Evolutionary conservation across 1,140 invertebrate genomes (phyloP).

Genomic region (Eubasilissa regina): DNA sequence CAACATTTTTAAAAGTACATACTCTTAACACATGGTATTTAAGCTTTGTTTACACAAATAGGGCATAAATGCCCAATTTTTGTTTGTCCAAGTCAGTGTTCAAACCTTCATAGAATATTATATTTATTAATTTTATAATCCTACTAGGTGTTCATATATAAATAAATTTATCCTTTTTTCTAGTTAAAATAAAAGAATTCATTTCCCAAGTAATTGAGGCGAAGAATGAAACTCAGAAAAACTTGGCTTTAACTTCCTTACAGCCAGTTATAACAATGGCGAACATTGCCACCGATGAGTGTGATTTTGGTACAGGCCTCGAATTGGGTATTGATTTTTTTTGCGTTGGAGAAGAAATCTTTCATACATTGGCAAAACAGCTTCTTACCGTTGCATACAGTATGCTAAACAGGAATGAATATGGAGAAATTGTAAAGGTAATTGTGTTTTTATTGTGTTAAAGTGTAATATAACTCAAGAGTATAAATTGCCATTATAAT

Average conservation of each 20-base stretch:
- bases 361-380: constrained; percentile 78
- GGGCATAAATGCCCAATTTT: no score
- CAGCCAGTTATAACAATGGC: constrained; percentile 86
- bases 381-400: constrained; percentile 85
- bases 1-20: no score
- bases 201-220: constrained; percentile 79
- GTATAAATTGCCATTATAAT: no score
- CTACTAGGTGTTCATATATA: no score
- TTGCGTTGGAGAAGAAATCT: constrained; percentile 78
- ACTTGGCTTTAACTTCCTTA: constrained; percentile 75
- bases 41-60: no score
- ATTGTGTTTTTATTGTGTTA: constrained; percentile 23
- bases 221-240: constrained; percentile 75
- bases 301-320: constrained; percentile 93
- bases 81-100: no score
- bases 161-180: constrained; percentile 61
- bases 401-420: constrained; percentile 81
- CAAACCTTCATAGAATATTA: no score
- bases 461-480: neutral
- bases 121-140: no score
- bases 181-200: constrained; percentile 82
- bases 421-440: constrained; percentile 81
- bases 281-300: constrained; percentile 93
- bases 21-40: no score
- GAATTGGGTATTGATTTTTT: constrained; percentile 92